These are phyloP conservation scores for Melanotaenia nigrans DNA, from an alignment of 2,797 vertebrate genomes.

Conservation along the genomic window DNA sequence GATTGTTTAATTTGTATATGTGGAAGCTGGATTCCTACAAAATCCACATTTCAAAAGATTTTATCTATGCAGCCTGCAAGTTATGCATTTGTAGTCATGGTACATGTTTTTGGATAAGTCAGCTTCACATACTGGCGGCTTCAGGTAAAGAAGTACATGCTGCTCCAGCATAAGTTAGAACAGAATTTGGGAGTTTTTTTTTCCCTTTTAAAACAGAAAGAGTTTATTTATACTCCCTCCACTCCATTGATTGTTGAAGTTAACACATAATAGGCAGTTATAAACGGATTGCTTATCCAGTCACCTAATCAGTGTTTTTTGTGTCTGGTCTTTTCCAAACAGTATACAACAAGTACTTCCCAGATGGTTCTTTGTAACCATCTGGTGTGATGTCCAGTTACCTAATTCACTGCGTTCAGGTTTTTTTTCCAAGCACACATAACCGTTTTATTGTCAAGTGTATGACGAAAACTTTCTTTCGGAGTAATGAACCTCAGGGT, in stretches of 20 bases:
- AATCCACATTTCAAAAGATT: not conserved
- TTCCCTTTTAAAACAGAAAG: not conserved
- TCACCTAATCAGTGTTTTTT: not conserved
- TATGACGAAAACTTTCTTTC: conserved; percentile 6
- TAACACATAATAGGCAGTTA: not conserved
- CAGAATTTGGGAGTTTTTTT: not conserved
- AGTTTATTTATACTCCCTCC: not conserved
- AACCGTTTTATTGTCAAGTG: not conserved
- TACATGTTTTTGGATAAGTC: not conserved
- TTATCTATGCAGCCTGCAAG: not conserved
- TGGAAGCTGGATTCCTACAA: not conserved
- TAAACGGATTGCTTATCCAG: not conserved
- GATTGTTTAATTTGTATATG: not conserved
- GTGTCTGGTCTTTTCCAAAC: not conserved
- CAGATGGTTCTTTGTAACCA: not conserved
- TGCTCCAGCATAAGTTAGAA: not conserved
- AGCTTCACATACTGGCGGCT: not conserved
- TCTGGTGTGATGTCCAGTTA: not conserved
- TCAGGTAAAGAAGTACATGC: not conserved
- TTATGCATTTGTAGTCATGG: not conserved
- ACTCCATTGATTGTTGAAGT: not conserved
- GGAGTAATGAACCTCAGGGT: not conserved
- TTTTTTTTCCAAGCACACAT: not conserved
- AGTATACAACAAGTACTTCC: not conserved
- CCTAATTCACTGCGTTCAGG: not conserved